Conservation (phyloP, 2,797 vertebrate species). For the Sebastes minor region DNA sequence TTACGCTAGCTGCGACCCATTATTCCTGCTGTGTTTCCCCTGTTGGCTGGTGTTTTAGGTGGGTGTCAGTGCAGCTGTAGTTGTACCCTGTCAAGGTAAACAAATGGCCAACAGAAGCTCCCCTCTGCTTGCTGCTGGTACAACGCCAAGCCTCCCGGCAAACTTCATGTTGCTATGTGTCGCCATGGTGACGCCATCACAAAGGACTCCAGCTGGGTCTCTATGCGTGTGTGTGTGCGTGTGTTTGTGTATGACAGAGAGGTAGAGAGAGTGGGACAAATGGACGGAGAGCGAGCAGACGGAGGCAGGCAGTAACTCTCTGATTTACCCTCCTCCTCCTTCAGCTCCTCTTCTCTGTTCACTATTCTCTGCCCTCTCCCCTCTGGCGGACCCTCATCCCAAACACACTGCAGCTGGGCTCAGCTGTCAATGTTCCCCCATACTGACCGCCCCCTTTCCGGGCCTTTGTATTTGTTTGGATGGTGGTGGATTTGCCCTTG, state of each 20-base stretch:
- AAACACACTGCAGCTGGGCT: conserved; percentile 80
- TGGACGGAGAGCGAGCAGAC: conserved; percentile 59
- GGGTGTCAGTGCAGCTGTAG: conserved; percentile 57
- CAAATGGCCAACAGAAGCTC: conserved; percentile 64
- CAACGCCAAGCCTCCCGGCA: conserved; percentile 58
- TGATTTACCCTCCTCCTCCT: conserved; percentile 45
- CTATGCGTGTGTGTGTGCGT: conserved; percentile 22
- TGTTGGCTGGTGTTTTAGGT: conserved; percentile 30
- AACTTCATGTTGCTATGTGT: conserved; percentile 75
- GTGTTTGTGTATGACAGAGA: conserved; percentile 10
- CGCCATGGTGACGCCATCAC: conserved; percentile 77
- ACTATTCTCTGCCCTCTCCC: conserved; percentile 53
- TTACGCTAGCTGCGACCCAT: neutral
- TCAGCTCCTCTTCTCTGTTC: conserved; percentile 48
- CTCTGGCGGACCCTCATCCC: conserved; percentile 68
- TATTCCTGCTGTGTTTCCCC: conserved; percentile 21
- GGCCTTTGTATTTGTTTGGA: conserved; percentile 73
- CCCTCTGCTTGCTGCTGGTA: conserved; percentile 52
- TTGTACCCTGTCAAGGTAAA: conserved; percentile 63
- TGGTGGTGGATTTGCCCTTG: conserved; percentile 67
- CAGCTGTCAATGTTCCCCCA: conserved; percentile 76
- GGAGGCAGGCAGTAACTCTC: conserved; percentile 57
- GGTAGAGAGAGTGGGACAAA: conserved; percentile 52
- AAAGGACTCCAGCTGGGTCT: conserved; percentile 81
- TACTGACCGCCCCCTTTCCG: conserved; percentile 62